These are phyloP conservation scores for Andrena haemorrhoa DNA, from an alignment of 2,888 invertebrate genomes.

Conservation along the genomic window DNA sequence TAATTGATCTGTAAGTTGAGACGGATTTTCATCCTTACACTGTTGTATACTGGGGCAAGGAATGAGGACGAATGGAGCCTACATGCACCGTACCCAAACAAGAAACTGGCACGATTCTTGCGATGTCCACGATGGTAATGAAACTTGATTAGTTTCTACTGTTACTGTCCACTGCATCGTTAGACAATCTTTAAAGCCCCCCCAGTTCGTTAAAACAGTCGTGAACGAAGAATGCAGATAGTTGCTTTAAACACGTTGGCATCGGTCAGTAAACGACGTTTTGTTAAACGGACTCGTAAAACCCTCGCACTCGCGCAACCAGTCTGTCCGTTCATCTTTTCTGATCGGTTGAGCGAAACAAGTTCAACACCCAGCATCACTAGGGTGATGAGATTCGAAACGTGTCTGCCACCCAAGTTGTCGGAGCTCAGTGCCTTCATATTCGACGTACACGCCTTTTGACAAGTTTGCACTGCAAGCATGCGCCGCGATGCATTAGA, in stretches of 20 bases:
- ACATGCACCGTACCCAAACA: background rate
- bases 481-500: slow-evolving; percentile 72
- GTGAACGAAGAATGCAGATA: background rate
- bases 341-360: slow-evolving; percentile 57
- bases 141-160: slow-evolving; percentile 17
- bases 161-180: slow-evolving; percentile 21
- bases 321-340: slow-evolving; percentile 61
- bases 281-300: slow-evolving; percentile 35
- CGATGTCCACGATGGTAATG: background rate
- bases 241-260: background rate
- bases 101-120: background rate
- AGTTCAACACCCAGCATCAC: slow-evolving; percentile 57
- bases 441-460: slow-evolving; percentile 65
- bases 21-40: slow-evolving; percentile 59
- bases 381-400: slow-evolving; percentile 59
- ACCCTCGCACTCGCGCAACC: slow-evolving; percentile 28
- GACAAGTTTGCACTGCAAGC: slow-evolving; percentile 81
- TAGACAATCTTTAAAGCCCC: slow-evolving; percentile 11
- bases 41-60: slow-evolving; percentile 41
- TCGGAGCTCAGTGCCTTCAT: slow-evolving; percentile 52
- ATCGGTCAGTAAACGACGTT: slow-evolving; percentile 39
- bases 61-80: slow-evolving; percentile 8
- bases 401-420: slow-evolving; percentile 71
- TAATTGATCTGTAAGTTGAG: slow-evolving; percentile 75
- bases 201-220: background rate